These are phyloP conservation scores for Ibidorhyncha struthersii DNA, from an alignment of 2,113 vertebrate species.

Conservation along the genomic window DNA sequence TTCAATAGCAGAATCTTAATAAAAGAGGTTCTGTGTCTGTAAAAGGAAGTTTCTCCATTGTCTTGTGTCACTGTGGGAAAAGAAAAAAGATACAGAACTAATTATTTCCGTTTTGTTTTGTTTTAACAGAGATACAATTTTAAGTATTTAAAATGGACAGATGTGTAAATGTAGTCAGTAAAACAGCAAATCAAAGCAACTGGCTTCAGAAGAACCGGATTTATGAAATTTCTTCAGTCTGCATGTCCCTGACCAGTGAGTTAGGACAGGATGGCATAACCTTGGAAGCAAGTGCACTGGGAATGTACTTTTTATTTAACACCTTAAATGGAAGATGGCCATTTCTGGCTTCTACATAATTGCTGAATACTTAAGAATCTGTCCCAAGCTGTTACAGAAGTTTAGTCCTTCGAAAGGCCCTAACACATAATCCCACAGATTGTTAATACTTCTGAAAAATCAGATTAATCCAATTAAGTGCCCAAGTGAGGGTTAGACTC, in stretches of 20 bases:
- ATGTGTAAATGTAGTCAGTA: not conserved
- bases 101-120: not conserved
- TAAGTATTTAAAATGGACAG: not conserved
- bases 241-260: not conserved
- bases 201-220: not conserved
- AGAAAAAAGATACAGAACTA: not conserved
- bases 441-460: not conserved
- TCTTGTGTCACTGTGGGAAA: constrained; percentile 47
- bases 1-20: not conserved
- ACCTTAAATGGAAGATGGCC: not conserved
- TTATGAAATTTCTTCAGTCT: not conserved
- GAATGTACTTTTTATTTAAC: not conserved
- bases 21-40: constrained; percentile 72
- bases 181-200: not conserved
- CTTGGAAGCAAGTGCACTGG: not conserved
- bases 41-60: constrained; percentile 20
- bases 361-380: not conserved
- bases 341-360: not conserved
- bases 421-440: not conserved
- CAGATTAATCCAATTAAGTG: not conserved
- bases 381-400: not conserved
- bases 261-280: not conserved
- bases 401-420: not conserved
- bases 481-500: not conserved
- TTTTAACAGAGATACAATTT: not conserved